Conservation (phyloP, 2,797 vertebrate genomes). For the Protonibea diacanthus region DNA sequence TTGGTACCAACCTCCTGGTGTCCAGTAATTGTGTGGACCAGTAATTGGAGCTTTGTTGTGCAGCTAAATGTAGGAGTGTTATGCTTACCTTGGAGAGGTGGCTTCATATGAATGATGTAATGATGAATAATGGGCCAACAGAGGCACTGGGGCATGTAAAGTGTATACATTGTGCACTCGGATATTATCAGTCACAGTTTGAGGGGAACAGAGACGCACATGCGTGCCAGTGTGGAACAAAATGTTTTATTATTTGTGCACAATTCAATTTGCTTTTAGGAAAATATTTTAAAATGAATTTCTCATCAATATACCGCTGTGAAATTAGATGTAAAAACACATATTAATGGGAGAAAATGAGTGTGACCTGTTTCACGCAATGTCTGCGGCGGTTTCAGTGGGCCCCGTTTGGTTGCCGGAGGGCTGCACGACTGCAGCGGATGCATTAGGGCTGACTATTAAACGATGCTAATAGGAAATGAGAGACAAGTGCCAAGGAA, state of each 20-base stretch:
- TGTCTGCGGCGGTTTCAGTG: neutral
- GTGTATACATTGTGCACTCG: neutral
- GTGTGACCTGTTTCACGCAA: neutral
- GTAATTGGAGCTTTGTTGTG: neutral
- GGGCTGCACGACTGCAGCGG: neutral
- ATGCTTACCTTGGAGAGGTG: neutral
- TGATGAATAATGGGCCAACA: constrained; percentile 28
- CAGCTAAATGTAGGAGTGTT: neutral
- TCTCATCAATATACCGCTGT: neutral
- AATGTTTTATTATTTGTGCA: neutral
- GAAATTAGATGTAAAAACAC: constrained; percentile 9
- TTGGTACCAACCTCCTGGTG: constrained; percentile 4
- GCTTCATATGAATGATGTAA: constrained; percentile 15
- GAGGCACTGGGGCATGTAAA: constrained; percentile 4
- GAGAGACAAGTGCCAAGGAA: neutral
- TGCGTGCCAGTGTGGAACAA: neutral
- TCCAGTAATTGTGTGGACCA: neutral
- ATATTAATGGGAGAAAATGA: neutral
- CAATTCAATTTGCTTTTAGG: neutral
- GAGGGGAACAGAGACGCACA: neutral
- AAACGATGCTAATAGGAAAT: neutral
- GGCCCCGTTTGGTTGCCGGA: neutral
- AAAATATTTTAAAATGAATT: neutral
- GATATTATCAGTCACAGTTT: constrained; percentile 1
- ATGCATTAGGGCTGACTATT: neutral